Evolutionary conservation across 2,888 invertebrate species (phyloP), one percentile per base, ranked within the genome.

Genomic region (Agonum fuliginosum): DNA sequence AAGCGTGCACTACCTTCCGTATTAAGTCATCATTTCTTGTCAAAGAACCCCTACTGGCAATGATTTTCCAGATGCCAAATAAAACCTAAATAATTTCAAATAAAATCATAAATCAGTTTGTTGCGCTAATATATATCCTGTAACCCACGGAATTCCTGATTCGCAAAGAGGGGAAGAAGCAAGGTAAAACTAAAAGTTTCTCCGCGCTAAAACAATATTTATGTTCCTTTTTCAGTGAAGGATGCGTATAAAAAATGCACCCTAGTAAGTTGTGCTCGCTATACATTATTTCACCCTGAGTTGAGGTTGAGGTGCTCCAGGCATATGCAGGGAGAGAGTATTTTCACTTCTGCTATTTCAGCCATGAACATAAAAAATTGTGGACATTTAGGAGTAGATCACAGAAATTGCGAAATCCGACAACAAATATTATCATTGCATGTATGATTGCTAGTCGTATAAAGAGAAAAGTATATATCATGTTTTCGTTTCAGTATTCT

Each of bases 201-300:
- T 19, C 54, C 72, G 48, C 54, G 74, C 62, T 74, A 74, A 74
- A 74, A 74, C 74, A 74, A 74, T 74, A 74, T 74, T 74, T 74
- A 74, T 65, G 74, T 74, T 74, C 74, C 17, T 41, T 54, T 41
- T 37, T 37, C 62, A 22, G 58, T 73, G 73, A 73, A 73, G 73
- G 58, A 73, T 73, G 73, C 58, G 73, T 22, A 73, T 73, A 73
- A 73, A 73, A 73, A 74, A 43, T 74, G 74, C 74, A 74, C 74
- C 65, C 74, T 30, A 48, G n/a, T 41, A 30, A 62, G 30, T 24
- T 22, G 24, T 14, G 34, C 10, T 19, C 30, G 51, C 34, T 10
- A 72, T 54, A 72, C 72, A 72, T 71, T 71, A 71, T 71, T 48
- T 48, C 71, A 34, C 54, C 54, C 37, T 24, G 43, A 6, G 43